Percentiles rank a stretch among this genome's conserved stretches.
Evolutionary conservation across 1,140 invertebrate genomes (phyloP).

Genomic region (Drosophila kikkawai): DNA sequence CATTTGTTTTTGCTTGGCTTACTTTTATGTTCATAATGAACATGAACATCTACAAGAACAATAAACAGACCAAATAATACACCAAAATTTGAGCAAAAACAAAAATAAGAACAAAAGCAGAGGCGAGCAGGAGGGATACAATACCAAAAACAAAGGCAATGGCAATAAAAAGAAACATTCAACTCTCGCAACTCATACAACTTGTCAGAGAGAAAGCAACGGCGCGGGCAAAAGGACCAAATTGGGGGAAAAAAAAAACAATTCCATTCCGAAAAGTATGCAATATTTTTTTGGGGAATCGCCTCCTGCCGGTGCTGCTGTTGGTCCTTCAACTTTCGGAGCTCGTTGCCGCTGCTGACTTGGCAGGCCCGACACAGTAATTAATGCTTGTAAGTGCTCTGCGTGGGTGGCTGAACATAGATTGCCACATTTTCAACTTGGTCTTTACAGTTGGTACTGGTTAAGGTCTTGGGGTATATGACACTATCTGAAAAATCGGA

Average conservation of each 20-base stretch:
- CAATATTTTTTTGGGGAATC: conserved; percentile 53
- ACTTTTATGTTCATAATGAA: conserved; percentile 45
- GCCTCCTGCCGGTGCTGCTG: conserved; percentile 16
- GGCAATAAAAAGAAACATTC: conserved; percentile 59
- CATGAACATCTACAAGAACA: conserved; percentile 51
- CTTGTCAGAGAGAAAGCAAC: conserved; percentile 23
- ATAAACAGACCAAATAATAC: conserved; percentile 44
- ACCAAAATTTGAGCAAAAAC: conserved; percentile 32
- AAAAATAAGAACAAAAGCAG: conserved; percentile 17
- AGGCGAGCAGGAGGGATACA: conserved; percentile 8
- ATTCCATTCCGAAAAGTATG: conserved; percentile 64
- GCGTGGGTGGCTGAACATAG: conserved; percentile 25
- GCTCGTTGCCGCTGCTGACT: conserved; percentile 47
- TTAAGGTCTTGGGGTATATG: not conserved
- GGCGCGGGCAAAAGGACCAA: conserved; percentile 10
- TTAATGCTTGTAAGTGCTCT: conserved; percentile 73
- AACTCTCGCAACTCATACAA: conserved; percentile 58
- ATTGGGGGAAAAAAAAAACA: conserved; percentile 25
- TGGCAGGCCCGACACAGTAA: conserved; percentile 70
- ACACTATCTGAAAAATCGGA: not conserved
- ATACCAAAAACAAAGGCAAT: conserved; percentile 35
- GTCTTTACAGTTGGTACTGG: not conserved
- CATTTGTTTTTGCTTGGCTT: conserved; percentile 39
- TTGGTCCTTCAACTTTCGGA: conserved; percentile 48
- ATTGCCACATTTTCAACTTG: conserved; percentile 47